These are phyloP conservation scores for Hipposideros larvatus DNA, from an alignment of 2,797 vertebrate genomes.

Conservation along the genomic window DNA sequence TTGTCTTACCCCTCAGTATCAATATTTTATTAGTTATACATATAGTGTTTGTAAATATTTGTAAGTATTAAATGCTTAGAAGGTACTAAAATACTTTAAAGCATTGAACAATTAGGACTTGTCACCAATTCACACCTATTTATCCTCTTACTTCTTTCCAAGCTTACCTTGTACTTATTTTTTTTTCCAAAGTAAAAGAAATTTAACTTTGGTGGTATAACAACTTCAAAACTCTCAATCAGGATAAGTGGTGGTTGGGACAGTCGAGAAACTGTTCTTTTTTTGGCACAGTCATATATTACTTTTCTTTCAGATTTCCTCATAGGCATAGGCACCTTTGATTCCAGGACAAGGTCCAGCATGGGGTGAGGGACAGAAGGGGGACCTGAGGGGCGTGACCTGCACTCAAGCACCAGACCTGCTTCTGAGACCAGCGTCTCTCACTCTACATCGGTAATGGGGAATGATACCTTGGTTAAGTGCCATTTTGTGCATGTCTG, in stretches of 20 bases:
- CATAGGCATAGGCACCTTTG: background rate
- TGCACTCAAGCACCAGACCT: background rate
- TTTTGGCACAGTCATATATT: background rate
- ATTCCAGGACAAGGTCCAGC: background rate
- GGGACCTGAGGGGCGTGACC: background rate
- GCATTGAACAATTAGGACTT: background rate
- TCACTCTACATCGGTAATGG: background rate
- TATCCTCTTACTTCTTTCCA: background rate
- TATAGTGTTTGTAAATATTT: background rate
- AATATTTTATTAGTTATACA: slow-evolving; percentile 9
- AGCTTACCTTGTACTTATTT: background rate
- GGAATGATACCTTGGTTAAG: background rate
- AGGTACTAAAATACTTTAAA: background rate
- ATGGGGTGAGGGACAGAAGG: slow-evolving; percentile 33
- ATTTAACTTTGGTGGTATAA: background rate
- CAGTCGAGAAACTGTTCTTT: background rate
- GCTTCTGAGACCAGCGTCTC: background rate
- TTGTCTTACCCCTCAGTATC: background rate
- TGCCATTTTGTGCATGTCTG: background rate
- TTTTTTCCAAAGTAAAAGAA: background rate
- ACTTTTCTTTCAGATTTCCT: slow-evolving; percentile 28
- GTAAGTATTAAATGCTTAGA: slow-evolving; percentile 11
- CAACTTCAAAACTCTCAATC: background rate
- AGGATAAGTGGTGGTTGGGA: background rate
- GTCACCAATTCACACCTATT: background rate